Base-by-base conservation (phyloP, 2,113 vertebrate genomes). In the Eretmochelys imbricata region DNA sequence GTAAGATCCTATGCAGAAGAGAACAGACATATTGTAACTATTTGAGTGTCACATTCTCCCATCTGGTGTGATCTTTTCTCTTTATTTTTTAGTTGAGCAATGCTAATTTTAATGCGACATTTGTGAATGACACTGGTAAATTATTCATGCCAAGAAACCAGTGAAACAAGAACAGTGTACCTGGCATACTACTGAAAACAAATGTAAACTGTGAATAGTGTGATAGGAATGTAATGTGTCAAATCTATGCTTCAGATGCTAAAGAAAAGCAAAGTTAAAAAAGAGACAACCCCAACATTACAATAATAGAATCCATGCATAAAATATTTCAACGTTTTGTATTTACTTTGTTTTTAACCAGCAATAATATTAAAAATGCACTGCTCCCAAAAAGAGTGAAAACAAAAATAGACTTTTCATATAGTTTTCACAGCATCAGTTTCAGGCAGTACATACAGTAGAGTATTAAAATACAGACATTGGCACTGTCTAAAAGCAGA, bases 361-460 rank as follows among this genome's bases (percentile, higher is more conserved):
- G 29, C 2, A 17, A 11, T 2, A 35, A 53, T 35, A 80, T 51
- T 51, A 55, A 75, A 79, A 82, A 48, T 82, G 38, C 20, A 2
- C 25, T 84, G 35, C 35, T 55, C 51, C 54, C 72, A 8, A 46
- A 78, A 78, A 27, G 42, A 3, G 25, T 50, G 29, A 84, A 84
- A 89, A 48, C 38, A 81, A 88, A 65, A 31, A 38, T 38, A 14
- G 55, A 57, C 87, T 94, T 86, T 29, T 3, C 50, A 48, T 49
- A 10, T 9, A 72, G 79, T 46, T 91, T 89, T 88, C 72, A 90
- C 50, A 62, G 72, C 59, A 88, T 22, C 85, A 42, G 48, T 82
- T 31, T 35, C 69, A 50, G 12, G 80, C n/a, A 48, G 31, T 2
- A 25, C n/a, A 65, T 1, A 4, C 24, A 88, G 69, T 0, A 0